Evolutionary conservation across 1,140 invertebrate genomes (phyloP).

Genomic region (Harlomillsia oculata): DNA sequence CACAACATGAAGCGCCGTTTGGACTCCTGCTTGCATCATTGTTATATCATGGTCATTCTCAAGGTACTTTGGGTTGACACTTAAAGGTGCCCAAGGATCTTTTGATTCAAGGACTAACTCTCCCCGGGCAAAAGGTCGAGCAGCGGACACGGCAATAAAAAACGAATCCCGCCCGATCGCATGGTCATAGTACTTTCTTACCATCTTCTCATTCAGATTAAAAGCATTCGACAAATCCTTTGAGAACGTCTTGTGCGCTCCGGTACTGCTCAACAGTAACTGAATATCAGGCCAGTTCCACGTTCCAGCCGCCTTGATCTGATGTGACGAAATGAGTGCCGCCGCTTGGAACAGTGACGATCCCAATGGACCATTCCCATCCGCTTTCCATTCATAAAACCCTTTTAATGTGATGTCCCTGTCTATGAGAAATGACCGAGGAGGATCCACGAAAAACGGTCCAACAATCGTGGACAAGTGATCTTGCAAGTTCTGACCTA

Average conservation of each 20-base stretch:
- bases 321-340: conserved; percentile 1
- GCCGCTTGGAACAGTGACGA: conserved; percentile 7
- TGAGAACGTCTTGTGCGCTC: conserved; percentile 15
- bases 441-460: conserved; percentile 11
- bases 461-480: conserved; percentile 16
- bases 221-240: conserved; percentile 11
- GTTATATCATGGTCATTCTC: conserved; percentile 23
- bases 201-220: conserved; percentile 2
- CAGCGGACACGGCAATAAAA: conserved; percentile 3
- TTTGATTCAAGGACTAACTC: conserved; percentile 12
- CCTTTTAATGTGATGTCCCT: conserved; percentile 2
- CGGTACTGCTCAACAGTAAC: conserved; percentile 3
- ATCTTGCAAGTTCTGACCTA: conserved; percentile 23
- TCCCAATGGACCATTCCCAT: conserved; percentile 10
- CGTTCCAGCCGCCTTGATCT: not conserved
- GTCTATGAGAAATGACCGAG: not conserved
- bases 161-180: conserved; percentile 20
- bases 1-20: conserved; percentile 20
- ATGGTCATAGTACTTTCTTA: conserved; percentile 21
- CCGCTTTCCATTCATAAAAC: conserved; percentile 36
- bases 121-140: conserved; percentile 5
- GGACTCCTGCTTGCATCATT: conserved; percentile 10
- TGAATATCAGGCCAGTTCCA: conserved; percentile 22
- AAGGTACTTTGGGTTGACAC: conserved; percentile 28
- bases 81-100: conserved; percentile 4